Conservation (phyloP, 2,888 invertebrate species). For the Azorinus chamasolen region DNA sequence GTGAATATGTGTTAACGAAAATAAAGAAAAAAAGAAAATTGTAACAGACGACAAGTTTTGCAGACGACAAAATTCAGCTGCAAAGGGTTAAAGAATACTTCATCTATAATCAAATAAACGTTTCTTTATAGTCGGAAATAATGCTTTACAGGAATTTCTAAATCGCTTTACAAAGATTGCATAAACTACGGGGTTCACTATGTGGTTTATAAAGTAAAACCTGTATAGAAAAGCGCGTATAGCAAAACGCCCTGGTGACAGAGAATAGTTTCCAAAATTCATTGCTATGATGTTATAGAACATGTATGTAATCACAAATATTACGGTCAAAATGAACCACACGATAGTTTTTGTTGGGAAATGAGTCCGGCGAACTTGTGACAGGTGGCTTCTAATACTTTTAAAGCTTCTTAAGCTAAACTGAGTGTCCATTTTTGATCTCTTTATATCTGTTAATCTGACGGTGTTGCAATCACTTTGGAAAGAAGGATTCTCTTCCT, state of each 20-base stretch:
- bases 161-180: constrained; percentile 58
- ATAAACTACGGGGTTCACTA: constrained; percentile 58
- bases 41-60: too few relatives aligned
- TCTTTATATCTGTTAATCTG: too few relatives aligned
- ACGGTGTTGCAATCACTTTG: too few relatives aligned
- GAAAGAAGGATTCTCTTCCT: too few relatives aligned
- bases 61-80: too few relatives aligned
- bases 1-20: too few relatives aligned
- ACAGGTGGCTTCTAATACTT: constrained; percentile 38
- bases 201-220: constrained; percentile 58
- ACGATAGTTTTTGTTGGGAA: constrained; percentile 60
- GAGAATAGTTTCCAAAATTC: constrained; percentile 19
- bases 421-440: too few relatives aligned
- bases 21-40: too few relatives aligned
- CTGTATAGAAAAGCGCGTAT: constrained; percentile 50
- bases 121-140: too few relatives aligned
- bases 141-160: constrained; percentile 30
- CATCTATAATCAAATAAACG: too few relatives aligned
- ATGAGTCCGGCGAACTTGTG: constrained; percentile 13
- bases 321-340: constrained; percentile 58
- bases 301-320: constrained; percentile 53
- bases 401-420: not conserved
- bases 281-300: constrained; percentile 37
- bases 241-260: constrained; percentile 42
- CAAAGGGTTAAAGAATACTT: too few relatives aligned